Base-by-base conservation (phyloP, 2,797 vertebrate genomes). In the Manis javanica region DNA sequence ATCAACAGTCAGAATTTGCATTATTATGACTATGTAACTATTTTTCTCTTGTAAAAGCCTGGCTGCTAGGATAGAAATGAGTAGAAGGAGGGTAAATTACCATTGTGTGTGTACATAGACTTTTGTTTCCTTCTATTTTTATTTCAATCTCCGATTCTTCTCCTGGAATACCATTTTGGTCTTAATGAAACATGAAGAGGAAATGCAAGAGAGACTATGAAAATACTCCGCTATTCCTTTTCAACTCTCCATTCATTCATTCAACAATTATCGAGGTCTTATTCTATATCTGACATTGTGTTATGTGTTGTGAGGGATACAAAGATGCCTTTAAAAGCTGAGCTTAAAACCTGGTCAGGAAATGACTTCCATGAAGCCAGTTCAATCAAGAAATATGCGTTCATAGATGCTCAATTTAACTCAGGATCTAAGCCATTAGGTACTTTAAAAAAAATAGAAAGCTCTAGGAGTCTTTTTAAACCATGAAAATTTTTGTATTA, bases 401-500 rank as follows among this genome's bases (percentile, higher is more conserved):
- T 85, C 29, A 55, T 39, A 78, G 19, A 78, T 64, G 12, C 10
- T 66, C 16, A 92, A 90, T 94, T 95, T 51, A 55, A 57, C 61
- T 90, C 34, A 61, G 21, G 2, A 1, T 9, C 29, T 90, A 34
- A 75, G 12, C 37, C 15, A 84, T n/a, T 89, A 31, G 31, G 16
- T 23, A 64, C 13, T 74, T 23, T 23, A 49, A 49, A 69, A 39
- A n/a, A 39, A 16, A 71, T 11, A 31, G 13, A 74, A 29, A 23
- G 46, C 46, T 46, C 46, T 46, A 46, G 2, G 46, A 46, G 46
- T 46, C 46, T 46, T 46, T 46, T 46, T 46, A 86, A 93, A 39
- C 24, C 3, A 91, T 23, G 39, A 53, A 51, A 87, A 69, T 88
- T 82, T 79, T 96, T 1, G 97, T 94, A 96, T 88, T 86, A 87